Percentiles rank a stretch among this genome's conserved stretches.
Evolutionary conservation across 2,113 vertebrate species (phyloP).

Genomic region (Ictidomys tridecemlineatus): DNA sequence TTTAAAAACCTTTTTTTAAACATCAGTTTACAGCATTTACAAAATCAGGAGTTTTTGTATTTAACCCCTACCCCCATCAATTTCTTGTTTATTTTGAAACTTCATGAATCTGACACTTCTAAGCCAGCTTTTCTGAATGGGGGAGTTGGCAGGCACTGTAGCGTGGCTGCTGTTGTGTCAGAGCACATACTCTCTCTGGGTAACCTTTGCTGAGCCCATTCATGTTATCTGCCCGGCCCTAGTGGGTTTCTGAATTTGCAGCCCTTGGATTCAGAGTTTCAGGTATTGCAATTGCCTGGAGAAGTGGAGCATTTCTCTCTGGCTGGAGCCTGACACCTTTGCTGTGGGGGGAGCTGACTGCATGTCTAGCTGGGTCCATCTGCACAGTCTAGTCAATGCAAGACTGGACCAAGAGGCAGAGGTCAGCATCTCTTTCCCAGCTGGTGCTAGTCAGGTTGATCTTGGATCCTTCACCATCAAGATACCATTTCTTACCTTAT

Average conservation of each 20-base stretch:
- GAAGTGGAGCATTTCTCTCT: neutral
- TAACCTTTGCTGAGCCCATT: neutral
- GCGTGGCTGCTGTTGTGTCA: no score
- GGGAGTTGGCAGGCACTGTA: neutral
- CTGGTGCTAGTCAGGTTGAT: neutral
- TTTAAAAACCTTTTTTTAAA: neutral
- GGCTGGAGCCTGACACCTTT: neutral
- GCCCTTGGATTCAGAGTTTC: neutral
- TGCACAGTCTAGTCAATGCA: no score
- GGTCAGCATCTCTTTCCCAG: neutral
- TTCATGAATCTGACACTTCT: neutral
- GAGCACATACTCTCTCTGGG: neutral
- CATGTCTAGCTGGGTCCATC: neutral
- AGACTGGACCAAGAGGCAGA: neutral
- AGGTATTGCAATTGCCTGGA: neutral
- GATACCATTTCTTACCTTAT: neutral
- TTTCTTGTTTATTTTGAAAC: conserved; percentile 48
- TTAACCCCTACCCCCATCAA: neutral
- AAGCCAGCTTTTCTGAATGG: neutral
- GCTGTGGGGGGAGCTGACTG: neutral
- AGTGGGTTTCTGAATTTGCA: neutral
- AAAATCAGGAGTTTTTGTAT: conserved; percentile 2
- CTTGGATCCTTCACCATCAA: neutral
- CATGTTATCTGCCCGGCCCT: neutral
- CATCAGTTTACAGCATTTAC: neutral